A percentile compares a stretch with the other conserved stretches of the same genome.
Conservation (phyloP, 2,113 vertebrate species). For the Anhinga rufa region DNA sequence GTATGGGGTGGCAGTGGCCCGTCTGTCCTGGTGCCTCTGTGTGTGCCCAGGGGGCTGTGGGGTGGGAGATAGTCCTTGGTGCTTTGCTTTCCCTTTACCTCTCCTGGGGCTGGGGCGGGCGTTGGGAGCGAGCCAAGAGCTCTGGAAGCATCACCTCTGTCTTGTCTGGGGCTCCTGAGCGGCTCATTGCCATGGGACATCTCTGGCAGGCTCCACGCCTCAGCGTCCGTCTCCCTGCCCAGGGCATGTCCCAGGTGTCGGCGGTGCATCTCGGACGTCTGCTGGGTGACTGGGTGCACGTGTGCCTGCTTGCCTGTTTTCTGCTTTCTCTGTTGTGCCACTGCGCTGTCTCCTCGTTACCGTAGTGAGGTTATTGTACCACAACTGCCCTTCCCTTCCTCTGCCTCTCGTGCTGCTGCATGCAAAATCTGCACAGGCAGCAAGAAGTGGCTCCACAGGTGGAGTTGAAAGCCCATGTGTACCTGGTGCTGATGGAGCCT, state of each 20-base stretch:
- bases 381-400: background rate
- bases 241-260: accelerated
- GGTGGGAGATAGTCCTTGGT: background rate
- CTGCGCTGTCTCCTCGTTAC: background rate
- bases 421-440: background rate
- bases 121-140: background rate
- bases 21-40: accelerated
- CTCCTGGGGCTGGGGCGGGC: background rate
- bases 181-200: accelerated
- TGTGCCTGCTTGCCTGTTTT: background rate
- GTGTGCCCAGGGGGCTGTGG: accelerated
- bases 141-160: background rate
- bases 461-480: background rate
- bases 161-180: background rate
- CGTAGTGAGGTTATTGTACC: background rate
- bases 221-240: accelerated
- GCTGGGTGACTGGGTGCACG: background rate
- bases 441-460: background rate
- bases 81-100: background rate
- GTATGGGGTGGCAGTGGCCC: conserved; percentile 44
- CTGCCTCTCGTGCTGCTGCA: accelerated
- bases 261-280: background rate
- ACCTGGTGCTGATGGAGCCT: background rate
- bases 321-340: background rate
- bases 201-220: accelerated